A percentile compares a stretch with the other conserved stretches of the same genome.
Conservation (phyloP, 2,113 vertebrate genomes). For the Pipra filicauda region DNA sequence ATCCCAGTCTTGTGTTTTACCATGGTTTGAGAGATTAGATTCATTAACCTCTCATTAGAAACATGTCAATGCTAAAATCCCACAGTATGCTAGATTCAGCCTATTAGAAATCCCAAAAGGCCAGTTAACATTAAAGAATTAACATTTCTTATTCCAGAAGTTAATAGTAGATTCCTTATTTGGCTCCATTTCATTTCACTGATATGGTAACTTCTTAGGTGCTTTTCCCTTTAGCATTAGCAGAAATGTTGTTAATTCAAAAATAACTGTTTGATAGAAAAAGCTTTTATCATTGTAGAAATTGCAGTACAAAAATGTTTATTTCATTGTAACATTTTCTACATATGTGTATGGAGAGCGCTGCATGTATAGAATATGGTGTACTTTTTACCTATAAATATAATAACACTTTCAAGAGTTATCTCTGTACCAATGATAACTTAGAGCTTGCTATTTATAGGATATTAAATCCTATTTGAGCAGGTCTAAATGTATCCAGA, state of each 20-base stretch:
- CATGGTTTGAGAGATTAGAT: constrained; percentile 35
- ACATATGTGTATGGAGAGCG: background rate
- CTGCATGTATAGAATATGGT: background rate
- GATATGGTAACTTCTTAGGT: background rate
- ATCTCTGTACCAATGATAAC: background rate
- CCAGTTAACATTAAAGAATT: constrained; percentile 14
- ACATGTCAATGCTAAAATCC: constrained; percentile 41
- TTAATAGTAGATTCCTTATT: constrained; percentile 15
- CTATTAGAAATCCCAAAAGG: constrained; percentile 32
- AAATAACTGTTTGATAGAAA: background rate
- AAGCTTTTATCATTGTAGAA: background rate
- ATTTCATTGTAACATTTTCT: background rate
- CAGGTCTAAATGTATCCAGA: background rate
- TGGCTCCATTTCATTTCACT: background rate
- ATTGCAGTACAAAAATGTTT: background rate
- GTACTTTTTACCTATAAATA: background rate
- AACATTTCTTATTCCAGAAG: constrained; percentile 5
- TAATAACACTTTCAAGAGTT: background rate
- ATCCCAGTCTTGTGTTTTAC: constrained; percentile 29
- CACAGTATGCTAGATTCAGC: background rate
- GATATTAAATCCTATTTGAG: background rate
- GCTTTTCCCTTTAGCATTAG: background rate
- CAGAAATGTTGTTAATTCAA: background rate
- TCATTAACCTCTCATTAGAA: constrained; percentile 66
- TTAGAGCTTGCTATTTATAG: background rate